A percentile compares a stretch with the other conserved stretches of the same genome.
Evolutionary conservation across 2,888 invertebrate species (phyloP).

Genomic region (Hylaea fasciaria): DNA sequence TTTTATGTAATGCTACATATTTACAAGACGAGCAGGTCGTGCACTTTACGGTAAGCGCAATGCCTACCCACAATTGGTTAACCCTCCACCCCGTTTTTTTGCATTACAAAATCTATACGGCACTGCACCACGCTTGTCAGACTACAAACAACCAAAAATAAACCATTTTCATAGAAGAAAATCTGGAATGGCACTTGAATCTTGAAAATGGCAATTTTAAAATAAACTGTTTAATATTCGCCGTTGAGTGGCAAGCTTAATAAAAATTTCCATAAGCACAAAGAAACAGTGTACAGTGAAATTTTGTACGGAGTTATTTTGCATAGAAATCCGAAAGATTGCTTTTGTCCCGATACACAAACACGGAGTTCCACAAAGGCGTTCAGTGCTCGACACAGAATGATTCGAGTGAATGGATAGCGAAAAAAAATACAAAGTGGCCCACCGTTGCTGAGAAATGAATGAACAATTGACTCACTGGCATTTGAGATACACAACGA

Average conservation of each 20-base stretch:
- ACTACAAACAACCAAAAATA: background rate
- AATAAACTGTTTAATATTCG: slow-evolving; percentile 41
- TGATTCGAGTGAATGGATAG: slow-evolving; percentile 56
- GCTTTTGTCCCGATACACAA: slow-evolving; percentile 74
- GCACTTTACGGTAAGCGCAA: too few relatives aligned
- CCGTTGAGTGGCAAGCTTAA: slow-evolving; percentile 45
- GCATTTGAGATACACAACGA: background rate
- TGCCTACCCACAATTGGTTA: too few relatives aligned
- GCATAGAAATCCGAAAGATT: slow-evolving; percentile 73
- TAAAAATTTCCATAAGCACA: slow-evolving; percentile 70
- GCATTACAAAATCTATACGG: too few relatives aligned
- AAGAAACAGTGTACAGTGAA: slow-evolving; percentile 69
- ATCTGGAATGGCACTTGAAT: slow-evolving; percentile 25
- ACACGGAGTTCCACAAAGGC: slow-evolving; percentile 72
- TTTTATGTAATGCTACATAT: too few relatives aligned
- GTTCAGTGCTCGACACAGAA: slow-evolving; percentile 53
- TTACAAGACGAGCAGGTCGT: too few relatives aligned
- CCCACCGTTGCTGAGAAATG: slow-evolving; percentile 5
- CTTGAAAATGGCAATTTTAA: slow-evolving; percentile 37
- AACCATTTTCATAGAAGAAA: slow-evolving; percentile 13
- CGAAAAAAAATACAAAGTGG: slow-evolving; percentile 36
- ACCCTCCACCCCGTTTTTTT: too few relatives aligned
- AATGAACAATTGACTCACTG: slow-evolving; percentile 7
- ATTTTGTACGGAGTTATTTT: slow-evolving; percentile 72
- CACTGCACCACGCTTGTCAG: too few relatives aligned